These are phyloP conservation scores for Pseudobourletiella spinata DNA, from an alignment of 1,140 invertebrate species.

Conservation along the genomic window DNA sequence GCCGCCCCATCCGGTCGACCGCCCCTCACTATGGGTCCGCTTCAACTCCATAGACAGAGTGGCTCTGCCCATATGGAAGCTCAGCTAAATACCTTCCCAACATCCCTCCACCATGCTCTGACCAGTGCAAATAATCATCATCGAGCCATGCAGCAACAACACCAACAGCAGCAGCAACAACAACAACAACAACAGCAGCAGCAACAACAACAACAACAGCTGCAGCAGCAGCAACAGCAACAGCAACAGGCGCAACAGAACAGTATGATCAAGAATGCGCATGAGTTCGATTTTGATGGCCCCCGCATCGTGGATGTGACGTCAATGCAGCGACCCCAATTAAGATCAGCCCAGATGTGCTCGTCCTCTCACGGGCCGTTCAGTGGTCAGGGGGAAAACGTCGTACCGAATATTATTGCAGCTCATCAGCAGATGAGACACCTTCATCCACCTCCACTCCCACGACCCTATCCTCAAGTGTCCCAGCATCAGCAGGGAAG, in stretches of 20 bases:
- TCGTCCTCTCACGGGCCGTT: background rate
- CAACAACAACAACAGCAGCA: constrained; percentile 17
- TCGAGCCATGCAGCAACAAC: background rate
- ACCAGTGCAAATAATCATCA: constrained; percentile 5
- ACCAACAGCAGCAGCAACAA: constrained; percentile 21
- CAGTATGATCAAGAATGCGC: background rate
- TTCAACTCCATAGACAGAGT: background rate
- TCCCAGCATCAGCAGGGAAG: background rate
- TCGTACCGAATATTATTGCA: background rate
- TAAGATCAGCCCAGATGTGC: background rate
- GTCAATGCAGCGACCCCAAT: background rate
- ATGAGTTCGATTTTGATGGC: background rate
- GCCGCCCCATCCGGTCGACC: background rate
- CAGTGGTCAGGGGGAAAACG: background rate
- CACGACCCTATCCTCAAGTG: background rate
- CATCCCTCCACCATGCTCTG: constrained; percentile 21
- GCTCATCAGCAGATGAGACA: constrained; percentile 1
- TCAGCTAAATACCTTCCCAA: constrained; percentile 3
- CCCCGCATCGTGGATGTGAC: background rate
- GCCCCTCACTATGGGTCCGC: background rate
- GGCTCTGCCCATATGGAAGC: background rate
- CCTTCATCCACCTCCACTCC: background rate
- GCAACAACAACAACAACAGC: constrained; percentile 10
- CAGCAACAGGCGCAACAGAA: background rate
- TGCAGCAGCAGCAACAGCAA: constrained; percentile 6